Evolutionary conservation across 2,113 vertebrate genomes (phyloP), one percentile per base, ranked within the genome.

Genomic region (Phycodurus eques): DNA sequence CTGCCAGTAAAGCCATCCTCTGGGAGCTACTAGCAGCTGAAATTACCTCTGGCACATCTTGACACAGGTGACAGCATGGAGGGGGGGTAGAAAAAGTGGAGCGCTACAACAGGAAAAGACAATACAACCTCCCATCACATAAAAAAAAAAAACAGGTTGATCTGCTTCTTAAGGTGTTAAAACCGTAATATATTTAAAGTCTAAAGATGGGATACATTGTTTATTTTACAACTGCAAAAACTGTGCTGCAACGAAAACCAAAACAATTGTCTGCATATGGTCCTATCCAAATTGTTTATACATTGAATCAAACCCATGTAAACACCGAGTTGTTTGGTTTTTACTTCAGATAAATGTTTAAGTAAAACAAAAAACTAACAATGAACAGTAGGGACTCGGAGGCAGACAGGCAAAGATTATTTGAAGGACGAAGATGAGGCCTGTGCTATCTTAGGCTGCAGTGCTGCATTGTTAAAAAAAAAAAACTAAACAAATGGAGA

Each of bases 351-450:
- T 81, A 73, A 54, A 80, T 64, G 12, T 68, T 70, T 83, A 83
- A 80, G 85, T 90, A 85, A 88, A 79, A 81, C 78, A 87, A 89
- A 86, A 59, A 53, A 43, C 6, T 22, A 47, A 68, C 73, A 80
- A 80, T 77, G 46, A 80, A 72, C 53, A 68, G 63, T 46, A 84
- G 64, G 70, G 83, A 80, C 60, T 65, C 35, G 9, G 60, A 53
- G 71, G 68, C 77, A 68, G 83, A 75, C 87, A 85, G 82, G 74
- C 84, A 86, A 87, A 89, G 81, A 86, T 72, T 77, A 90, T 86
- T 82, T 89, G 91, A 93, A 92, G 90, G 91, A 87, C 88, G 79
- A 92, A 90, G 89, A 91, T 90, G 91, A 92, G 89, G 76, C 81
- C 85, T 88, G 78, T 87, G 90, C 92, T 92, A 93, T 93, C 92